A percentile compares a stretch with the other conserved stretches of the same genome.
Evolutionary conservation across 2,113 vertebrate genomes (phyloP).

Genomic region (Tricholaema leucomelas): DNA sequence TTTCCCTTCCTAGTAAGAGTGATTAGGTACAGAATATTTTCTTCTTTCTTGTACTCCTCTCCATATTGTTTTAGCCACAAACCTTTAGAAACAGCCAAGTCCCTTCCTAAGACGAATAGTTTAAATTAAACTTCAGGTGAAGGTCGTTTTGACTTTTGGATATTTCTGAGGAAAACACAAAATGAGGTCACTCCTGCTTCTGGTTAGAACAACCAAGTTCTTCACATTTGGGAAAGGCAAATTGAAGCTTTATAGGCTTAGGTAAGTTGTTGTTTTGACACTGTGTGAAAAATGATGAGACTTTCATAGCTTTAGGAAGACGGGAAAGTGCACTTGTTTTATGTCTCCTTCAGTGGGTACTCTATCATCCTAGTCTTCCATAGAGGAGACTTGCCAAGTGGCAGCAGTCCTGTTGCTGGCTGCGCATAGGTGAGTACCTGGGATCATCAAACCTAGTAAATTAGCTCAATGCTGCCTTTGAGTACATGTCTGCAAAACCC

Average conservation of each 20-base stretch:
- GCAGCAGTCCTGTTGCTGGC: neutral
- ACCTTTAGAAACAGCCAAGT: neutral
- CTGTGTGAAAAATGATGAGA: neutral
- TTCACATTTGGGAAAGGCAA: neutral
- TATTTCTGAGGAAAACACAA: neutral
- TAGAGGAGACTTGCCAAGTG: neutral
- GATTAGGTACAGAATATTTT: neutral
- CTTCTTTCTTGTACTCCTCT: neutral
- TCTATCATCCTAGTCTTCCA: neutral
- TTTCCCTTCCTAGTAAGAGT: neutral
- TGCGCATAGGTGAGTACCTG: neutral
- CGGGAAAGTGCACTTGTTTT: neutral
- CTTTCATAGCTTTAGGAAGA: neutral
- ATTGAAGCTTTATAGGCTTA: neutral
- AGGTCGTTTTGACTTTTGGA: neutral
- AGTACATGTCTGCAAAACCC: rapidly evolving
- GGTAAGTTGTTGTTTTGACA: neutral
- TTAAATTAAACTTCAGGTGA: neutral
- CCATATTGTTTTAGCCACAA: neutral
- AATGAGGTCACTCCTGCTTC: neutral
- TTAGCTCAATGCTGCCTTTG: rapidly evolving
- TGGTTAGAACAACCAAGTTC: neutral
- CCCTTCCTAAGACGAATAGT: neutral
- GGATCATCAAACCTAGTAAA: neutral
- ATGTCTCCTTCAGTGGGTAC: rapidly evolving